phyloP scores from a whole-genome alignment of 2,797 vertebrate genomes.

The Gobio occitaniae region DNA sequence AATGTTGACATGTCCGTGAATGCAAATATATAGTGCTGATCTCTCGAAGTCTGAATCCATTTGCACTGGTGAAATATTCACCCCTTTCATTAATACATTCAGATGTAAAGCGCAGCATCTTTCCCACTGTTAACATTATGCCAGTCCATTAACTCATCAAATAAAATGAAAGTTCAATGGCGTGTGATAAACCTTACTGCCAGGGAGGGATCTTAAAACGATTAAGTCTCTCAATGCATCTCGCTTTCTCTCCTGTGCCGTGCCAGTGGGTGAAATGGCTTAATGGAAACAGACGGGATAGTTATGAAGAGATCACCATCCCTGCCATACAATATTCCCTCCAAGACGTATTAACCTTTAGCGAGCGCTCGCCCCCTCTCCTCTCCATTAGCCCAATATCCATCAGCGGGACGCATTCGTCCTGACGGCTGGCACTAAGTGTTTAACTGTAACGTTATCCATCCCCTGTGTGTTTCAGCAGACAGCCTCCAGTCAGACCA shows the following conservation, averaged over 20 bases:
- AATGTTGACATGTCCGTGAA: neutral
- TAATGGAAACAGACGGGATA: conserved; percentile 61
- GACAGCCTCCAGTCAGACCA: conserved; percentile 72
- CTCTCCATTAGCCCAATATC: conserved; percentile 78
- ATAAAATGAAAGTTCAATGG: conserved; percentile 62
- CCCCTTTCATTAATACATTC: conserved; percentile 16
- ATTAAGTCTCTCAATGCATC: conserved; percentile 57
- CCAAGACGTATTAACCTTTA: conserved; percentile 78
- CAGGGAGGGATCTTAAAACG: conserved; percentile 52
- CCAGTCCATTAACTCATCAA: conserved; percentile 67
- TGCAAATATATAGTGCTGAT: neutral
- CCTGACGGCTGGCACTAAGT: conserved; percentile 77
- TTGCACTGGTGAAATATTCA: conserved; percentile 22
- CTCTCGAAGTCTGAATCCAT: conserved; percentile 5
- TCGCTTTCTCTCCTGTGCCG: neutral
- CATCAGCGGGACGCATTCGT: conserved; percentile 75
- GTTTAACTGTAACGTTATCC: conserved; percentile 81
- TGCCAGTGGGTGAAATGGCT: conserved; percentile 53
- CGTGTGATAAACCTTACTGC: conserved; percentile 54
- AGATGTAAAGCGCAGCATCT: conserved; percentile 25
- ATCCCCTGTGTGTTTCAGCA: conserved; percentile 74
- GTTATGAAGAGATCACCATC: conserved; percentile 79
- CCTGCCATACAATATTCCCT: conserved; percentile 77
- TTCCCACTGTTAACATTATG: conserved; percentile 58
- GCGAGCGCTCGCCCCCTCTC: conserved; percentile 73